Evolutionary conservation across 2,888 invertebrate species (phyloP).

Genomic region (Hypomecis punctinalis): DNA sequence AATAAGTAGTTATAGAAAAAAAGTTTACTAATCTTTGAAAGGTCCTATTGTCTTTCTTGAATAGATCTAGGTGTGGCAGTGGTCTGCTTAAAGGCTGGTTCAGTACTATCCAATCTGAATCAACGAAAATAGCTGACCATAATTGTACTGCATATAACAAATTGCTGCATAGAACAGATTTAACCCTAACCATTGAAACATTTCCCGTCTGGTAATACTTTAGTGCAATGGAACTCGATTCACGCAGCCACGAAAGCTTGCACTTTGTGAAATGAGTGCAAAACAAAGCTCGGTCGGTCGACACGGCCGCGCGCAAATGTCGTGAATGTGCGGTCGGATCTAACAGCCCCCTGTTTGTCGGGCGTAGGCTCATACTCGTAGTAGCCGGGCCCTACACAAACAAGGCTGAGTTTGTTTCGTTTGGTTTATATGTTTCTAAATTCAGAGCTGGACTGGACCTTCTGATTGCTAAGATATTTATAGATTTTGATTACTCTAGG

Average conservation of each 20-base stretch:
- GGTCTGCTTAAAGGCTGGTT: too few relatives aligned
- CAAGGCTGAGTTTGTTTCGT: conserved; percentile 43
- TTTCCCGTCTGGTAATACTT: conserved; percentile 57
- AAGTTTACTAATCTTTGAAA: too few relatives aligned
- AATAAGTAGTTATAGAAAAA: too few relatives aligned
- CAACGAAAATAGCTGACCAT: too few relatives aligned
- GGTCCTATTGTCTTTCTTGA: too few relatives aligned
- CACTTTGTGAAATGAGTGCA: conserved; percentile 76
- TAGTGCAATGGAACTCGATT: conserved; percentile 66
- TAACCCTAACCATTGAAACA: too few relatives aligned
- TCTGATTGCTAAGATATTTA: too few relatives aligned
- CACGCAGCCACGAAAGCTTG: conserved; percentile 71
- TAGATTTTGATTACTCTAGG: too few relatives aligned
- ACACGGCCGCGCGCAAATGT: conserved; percentile 61
- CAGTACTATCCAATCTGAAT: too few relatives aligned
- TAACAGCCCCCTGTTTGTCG: conserved; percentile 46
- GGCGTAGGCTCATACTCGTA: conserved; percentile 47
- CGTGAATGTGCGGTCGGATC: conserved; percentile 55
- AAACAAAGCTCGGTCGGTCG: conserved; percentile 60
- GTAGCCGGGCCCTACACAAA: conserved; percentile 57
- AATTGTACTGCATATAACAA: too few relatives aligned
- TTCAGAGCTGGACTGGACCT: background rate
- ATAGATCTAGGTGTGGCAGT: too few relatives aligned
- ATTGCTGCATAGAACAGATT: too few relatives aligned
- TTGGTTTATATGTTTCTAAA: conserved; percentile 21